Evolutionary conservation across 2,888 invertebrate species (phyloP).

Genomic region (Orthosia cruda): DNA sequence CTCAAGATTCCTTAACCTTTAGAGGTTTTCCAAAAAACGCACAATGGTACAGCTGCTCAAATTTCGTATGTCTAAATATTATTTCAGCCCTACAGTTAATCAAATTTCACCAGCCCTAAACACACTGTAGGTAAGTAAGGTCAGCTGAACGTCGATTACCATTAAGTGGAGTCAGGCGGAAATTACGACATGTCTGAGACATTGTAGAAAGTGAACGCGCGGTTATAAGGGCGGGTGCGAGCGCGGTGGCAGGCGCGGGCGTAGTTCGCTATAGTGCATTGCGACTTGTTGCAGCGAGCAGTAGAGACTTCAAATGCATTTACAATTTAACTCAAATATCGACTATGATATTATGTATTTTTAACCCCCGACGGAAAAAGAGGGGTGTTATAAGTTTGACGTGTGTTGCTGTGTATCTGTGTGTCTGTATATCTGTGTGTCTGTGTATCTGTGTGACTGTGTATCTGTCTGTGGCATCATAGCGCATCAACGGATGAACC

Average conservation of each 20-base stretch:
- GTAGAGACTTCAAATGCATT: too few relatives aligned
- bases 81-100: conserved; percentile 42
- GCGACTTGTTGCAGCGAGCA: too few relatives aligned
- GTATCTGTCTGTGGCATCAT: too few relatives aligned
- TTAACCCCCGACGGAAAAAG: too few relatives aligned
- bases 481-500: too few relatives aligned
- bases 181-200: conserved; percentile 73
- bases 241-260: neutral
- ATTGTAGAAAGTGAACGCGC: conserved; percentile 47
- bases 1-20: too few relatives aligned
- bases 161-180: conserved; percentile 72
- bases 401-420: too few relatives aligned
- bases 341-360: too few relatives aligned
- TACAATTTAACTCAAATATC: too few relatives aligned
- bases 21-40: neutral
- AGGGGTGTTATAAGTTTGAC: too few relatives aligned
- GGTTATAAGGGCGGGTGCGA: neutral
- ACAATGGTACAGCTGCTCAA: conserved; percentile 10
- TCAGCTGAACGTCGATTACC: conserved; percentile 70
- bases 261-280: neutral
- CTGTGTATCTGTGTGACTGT: too few relatives aligned
- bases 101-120: conserved; percentile 40
- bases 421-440: too few relatives aligned
- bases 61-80: conserved; percentile 29
- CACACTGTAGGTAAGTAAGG: conserved; percentile 50